Evolutionary conservation across 2,888 invertebrate species (phyloP).

Genomic region (Brassicogethes aeneus): DNA sequence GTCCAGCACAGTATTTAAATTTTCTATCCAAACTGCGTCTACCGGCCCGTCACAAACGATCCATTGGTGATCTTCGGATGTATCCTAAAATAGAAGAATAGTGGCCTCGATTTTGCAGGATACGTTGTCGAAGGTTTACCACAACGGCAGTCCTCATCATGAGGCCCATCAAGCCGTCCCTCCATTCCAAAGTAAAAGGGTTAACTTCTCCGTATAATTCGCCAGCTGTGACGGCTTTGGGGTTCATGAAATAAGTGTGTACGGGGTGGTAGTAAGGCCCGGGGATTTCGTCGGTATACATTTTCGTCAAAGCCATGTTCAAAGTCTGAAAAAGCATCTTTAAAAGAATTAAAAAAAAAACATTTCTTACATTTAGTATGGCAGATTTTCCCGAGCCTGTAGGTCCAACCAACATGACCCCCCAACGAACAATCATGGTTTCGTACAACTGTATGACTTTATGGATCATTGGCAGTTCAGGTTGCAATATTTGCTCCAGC

Average conservation of each 20-base stretch:
- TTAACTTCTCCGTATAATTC: conserved; percentile 85
- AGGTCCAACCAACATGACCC: conserved; percentile 87
- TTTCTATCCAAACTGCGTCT: conserved; percentile 91
- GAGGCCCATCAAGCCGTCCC: conserved; percentile 74
- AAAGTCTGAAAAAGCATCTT: conserved; percentile 50
- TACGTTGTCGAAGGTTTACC: too few species aligned
- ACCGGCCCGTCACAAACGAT: conserved; percentile 87
- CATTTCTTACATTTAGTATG: conserved; percentile 53
- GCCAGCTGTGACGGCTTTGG: conserved; percentile 79
- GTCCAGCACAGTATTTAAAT: conserved; percentile 85
- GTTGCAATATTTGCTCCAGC: conserved; percentile 53
- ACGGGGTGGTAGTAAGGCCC: conserved; percentile 63
- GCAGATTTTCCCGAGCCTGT: conserved; percentile 82
- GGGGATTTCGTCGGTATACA: conserved; percentile 50
- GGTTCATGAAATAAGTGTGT: conserved; percentile 73
- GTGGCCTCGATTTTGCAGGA: too few species aligned
- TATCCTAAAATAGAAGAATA: conserved; percentile 33
- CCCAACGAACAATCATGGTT: conserved; percentile 86
- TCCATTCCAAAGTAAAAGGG: conserved; percentile 79
- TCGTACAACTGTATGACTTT: conserved; percentile 83
- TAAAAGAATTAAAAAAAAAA: not conserved
- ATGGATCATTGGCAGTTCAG: conserved; percentile 54
- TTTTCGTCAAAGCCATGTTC: conserved; percentile 56
- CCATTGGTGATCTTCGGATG: conserved; percentile 75
- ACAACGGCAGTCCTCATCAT: conserved; percentile 53